A percentile compares a stretch with the other conserved stretches of the same genome.
Conservation (phyloP, 2,888 invertebrate genomes). For the Macrosiphum euphorbiae region DNA sequence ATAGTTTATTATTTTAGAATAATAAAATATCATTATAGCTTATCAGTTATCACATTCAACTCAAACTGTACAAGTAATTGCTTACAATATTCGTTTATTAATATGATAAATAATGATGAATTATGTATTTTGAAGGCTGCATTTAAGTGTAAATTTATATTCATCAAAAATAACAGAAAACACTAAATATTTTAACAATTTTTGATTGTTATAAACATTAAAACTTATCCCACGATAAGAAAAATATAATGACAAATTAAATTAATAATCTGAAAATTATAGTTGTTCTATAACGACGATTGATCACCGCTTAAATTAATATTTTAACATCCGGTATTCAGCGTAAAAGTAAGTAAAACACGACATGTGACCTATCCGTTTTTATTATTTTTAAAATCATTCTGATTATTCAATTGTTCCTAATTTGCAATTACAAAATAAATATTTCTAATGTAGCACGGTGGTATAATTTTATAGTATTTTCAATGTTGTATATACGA, state of each 20-base stretch:
- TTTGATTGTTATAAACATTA: neutral
- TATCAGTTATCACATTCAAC: neutral
- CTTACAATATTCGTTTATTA: neutral
- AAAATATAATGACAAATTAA: neutral
- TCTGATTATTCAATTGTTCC: neutral
- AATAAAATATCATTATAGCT: neutral
- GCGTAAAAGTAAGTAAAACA: neutral
- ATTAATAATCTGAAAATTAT: neutral
- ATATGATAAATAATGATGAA: neutral
- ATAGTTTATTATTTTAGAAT: neutral
- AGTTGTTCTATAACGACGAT: neutral
- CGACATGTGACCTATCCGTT: neutral
- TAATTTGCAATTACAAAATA: neutral
- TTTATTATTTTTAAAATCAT: neutral
- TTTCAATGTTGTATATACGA: neutral
- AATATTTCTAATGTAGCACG: neutral
- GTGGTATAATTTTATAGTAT: too few relatives aligned
- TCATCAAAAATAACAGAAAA: neutral
- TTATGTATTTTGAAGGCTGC: neutral
- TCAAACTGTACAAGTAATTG: neutral
- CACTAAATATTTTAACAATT: neutral
- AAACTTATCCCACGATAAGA: neutral
- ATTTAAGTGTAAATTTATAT: neutral
- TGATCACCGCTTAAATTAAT: neutral
- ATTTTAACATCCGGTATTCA: neutral